Evolutionary conservation across 2,888 invertebrate genomes (phyloP).

Genomic region (Tipula lateralis): DNA sequence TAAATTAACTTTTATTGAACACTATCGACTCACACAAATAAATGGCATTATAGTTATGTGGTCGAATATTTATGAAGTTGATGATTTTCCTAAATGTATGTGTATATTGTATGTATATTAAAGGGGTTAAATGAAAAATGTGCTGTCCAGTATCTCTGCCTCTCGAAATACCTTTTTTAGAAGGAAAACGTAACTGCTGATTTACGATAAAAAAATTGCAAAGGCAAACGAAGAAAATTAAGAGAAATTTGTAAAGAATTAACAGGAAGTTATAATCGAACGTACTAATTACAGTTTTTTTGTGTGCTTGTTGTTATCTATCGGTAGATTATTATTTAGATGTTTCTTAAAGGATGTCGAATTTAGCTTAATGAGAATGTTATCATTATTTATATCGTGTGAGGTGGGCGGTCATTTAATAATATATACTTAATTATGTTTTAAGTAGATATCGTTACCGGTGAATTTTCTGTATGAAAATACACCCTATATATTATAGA

Average conservation of each 20-base stretch:
- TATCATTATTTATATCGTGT: background rate
- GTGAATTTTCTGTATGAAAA: no score
- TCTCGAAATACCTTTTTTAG: background rate
- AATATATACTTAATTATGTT: background rate
- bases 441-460: no score
- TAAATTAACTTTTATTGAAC: background rate
- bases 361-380: background rate
- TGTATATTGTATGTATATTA: background rate
- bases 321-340: background rate
- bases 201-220: background rate
- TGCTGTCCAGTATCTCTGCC: background rate
- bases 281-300: background rate
- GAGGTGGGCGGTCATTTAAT: background rate
- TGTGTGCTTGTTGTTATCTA: background rate
- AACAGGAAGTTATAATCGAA: conserved; percentile 1
- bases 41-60: background rate
- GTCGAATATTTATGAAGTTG: background rate
- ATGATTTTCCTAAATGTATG: background rate
- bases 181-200: background rate
- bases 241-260: background rate
- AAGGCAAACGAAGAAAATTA: background rate
- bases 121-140: background rate
- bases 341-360: background rate
- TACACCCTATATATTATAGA: no score
- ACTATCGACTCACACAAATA: background rate